These are phyloP conservation scores for Synanthedon formicaeformis DNA, from an alignment of 2,888 invertebrate species.

Conservation along the genomic window DNA sequence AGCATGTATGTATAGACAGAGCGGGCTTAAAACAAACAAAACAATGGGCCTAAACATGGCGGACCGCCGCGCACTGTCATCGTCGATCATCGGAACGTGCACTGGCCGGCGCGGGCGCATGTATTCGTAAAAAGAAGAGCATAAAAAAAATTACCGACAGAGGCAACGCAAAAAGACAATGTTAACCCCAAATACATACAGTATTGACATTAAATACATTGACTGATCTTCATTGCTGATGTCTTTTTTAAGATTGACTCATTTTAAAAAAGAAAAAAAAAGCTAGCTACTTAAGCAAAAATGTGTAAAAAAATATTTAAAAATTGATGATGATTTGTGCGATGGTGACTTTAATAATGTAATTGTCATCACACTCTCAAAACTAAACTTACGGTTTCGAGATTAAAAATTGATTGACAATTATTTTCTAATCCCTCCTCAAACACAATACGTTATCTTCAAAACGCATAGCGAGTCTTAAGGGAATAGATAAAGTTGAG, in stretches of 20 bases:
- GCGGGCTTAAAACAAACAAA: conserved; percentile 1
- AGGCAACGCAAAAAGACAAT: background rate
- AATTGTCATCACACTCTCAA: too few species aligned
- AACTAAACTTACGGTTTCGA: too few species aligned
- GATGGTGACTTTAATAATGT: too few species aligned
- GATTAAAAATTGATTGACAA: too few species aligned
- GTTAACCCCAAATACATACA: background rate
- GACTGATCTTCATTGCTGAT: background rate
- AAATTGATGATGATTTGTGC: too few species aligned
- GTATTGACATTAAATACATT: background rate
- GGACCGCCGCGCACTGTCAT: conserved; percentile 3
- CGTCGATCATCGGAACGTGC: conserved; percentile 4
- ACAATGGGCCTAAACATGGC: conserved; percentile 1
- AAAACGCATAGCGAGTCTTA: too few species aligned
- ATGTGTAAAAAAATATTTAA: too few species aligned
- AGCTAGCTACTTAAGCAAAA: background rate
- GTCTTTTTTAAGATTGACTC: background rate
- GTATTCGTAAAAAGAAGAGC: background rate
- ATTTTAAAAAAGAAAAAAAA: background rate
- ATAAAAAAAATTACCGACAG: background rate
- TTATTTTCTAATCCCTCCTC: too few species aligned
- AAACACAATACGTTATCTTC: too few species aligned
- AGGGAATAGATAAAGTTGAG: too few species aligned
- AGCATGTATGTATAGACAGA: too few species aligned
- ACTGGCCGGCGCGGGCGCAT: background rate